Conservation (phyloP, 2,888 invertebrate genomes). For the Nemotelus pantherinus region DNA sequence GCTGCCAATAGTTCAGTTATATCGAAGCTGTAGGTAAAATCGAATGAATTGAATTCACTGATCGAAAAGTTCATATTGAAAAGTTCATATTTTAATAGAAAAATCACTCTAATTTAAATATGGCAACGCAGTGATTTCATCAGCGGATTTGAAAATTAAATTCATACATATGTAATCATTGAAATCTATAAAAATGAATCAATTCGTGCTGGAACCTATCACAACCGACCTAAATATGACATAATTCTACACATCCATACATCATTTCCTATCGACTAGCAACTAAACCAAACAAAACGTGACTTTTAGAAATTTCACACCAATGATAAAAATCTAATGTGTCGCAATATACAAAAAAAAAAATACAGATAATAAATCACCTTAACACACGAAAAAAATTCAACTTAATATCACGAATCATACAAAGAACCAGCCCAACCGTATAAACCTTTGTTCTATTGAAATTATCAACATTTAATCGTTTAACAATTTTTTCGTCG, state of each 20-base stretch:
- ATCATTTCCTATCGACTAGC: neutral
- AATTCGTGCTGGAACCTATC: neutral
- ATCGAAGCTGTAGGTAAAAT: no score
- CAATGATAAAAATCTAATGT: neutral
- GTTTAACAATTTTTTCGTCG: neutral
- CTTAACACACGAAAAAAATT: neutral
- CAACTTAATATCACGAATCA: neutral
- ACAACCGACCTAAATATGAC: neutral
- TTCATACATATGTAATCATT: no score
- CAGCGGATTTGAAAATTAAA: no score
- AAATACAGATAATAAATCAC: neutral
- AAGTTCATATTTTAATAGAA: no score
- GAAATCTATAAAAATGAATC: no score
- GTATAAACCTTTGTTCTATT: constrained; percentile 22
- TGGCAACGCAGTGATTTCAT: no score
- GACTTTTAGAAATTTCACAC: constrained; percentile 14
- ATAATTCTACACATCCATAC: neutral
- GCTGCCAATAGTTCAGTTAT: no score
- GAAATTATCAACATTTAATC: constrained; percentile 4
- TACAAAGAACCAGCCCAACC: neutral
- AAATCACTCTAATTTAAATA: no score
- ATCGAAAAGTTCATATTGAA: no score
- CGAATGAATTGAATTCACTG: no score
- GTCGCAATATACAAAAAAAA: constrained; percentile 11
- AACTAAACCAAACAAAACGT: constrained; percentile 13